Evolutionary conservation across 2,888 invertebrate genomes (phyloP).

Genomic region (Bellardia pandia): DNA sequence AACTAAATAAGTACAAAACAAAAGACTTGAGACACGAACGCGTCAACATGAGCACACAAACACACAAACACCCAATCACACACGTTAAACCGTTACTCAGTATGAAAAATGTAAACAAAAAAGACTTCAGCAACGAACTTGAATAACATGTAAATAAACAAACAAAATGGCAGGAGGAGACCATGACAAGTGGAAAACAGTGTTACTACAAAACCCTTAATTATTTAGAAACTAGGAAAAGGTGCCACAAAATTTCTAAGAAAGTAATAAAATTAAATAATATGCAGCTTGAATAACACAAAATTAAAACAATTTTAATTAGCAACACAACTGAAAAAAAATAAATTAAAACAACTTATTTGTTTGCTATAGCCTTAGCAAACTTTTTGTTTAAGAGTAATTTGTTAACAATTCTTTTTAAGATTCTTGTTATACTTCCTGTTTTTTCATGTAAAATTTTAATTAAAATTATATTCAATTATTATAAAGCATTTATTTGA

Average conservation of each 20-base stretch:
- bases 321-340: too few relatives aligned
- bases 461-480: background rate
- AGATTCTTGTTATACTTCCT: background rate
- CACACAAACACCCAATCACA: background rate
- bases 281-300: too few relatives aligned
- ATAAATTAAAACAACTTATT: too few relatives aligned
- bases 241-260: too few relatives aligned
- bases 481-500: background rate
- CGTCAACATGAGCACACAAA: constrained; percentile 27
- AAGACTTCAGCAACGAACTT: constrained; percentile 49
- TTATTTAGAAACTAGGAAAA: too few relatives aligned
- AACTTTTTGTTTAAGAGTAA: too few relatives aligned
- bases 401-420: too few relatives aligned
- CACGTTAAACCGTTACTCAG: constrained; percentile 7
- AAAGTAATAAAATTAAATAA: too few relatives aligned
- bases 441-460: background rate
- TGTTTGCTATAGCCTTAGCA: too few relatives aligned
- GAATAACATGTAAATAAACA: background rate
- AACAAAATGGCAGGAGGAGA: background rate
- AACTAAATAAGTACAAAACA: constrained; percentile 6
- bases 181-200: too few relatives aligned
- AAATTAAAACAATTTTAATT: too few relatives aligned
- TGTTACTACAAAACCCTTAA: too few relatives aligned
- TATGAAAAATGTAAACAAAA: constrained; percentile 3
- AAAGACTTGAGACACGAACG: constrained; percentile 53